phyloP scores from a whole-genome alignment of 2,113 vertebrate species.

The Nesoenas mayeri region DNA sequence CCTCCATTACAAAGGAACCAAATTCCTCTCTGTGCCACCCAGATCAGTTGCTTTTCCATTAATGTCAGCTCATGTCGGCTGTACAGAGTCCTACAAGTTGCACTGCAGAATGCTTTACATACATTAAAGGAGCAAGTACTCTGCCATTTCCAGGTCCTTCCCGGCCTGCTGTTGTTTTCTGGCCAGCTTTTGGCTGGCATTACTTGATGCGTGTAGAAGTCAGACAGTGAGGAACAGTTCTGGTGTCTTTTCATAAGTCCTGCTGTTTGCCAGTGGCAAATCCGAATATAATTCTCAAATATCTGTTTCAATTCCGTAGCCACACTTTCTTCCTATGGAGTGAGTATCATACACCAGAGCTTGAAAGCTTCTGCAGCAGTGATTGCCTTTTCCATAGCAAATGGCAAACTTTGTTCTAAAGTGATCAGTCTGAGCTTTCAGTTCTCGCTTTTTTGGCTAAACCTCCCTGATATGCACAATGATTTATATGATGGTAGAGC shows the following conservation, averaged over 20 bases:
- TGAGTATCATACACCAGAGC: neutral
- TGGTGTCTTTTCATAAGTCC: neutral
- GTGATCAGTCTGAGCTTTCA: constrained; percentile 6
- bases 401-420: constrained; percentile 30
- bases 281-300: neutral
- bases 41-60: constrained; percentile 39
- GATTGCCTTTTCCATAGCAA: neutral
- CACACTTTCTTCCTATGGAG: neutral
- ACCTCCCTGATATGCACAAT: neutral
- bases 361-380: neutral
- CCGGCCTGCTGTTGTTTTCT: neutral
- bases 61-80: neutral
- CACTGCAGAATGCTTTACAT: neutral
- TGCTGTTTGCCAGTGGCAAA: neutral
- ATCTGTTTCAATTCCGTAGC: neutral
- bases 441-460: neutral
- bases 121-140: neutral
- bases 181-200: neutral
- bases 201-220: neutral
- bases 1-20: neutral
- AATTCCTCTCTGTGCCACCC: neutral
- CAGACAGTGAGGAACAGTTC: neutral
- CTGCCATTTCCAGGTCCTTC: neutral
- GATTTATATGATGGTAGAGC: constrained; percentile 7
- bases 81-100: neutral